phyloP scores from a whole-genome alignment of 2,797 vertebrate species.

The Anguilla anguilla region DNA sequence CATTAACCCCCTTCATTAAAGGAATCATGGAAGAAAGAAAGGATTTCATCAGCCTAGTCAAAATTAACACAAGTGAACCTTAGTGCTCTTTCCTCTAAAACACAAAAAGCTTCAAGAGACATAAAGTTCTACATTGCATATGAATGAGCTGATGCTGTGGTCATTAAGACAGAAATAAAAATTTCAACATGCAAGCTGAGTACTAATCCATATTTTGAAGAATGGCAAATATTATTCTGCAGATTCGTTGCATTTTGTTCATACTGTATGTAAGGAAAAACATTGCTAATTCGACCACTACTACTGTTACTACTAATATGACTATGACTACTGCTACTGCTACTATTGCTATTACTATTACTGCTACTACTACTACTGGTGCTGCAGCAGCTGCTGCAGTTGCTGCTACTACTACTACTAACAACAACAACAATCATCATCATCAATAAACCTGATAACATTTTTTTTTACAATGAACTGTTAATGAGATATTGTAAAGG shows the following conservation, averaged over 20 bases:
- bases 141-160: neutral
- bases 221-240: neutral
- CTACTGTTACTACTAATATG: neutral
- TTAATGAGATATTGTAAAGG: neutral
- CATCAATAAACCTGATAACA: neutral
- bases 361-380: neutral
- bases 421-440: neutral
- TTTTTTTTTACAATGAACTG: neutral
- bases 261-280: neutral
- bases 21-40: neutral
- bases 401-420: neutral
- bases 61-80: neutral
- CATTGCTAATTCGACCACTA: neutral
- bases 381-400: too few species aligned
- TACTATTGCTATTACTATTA: neutral
- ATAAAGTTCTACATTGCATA: neutral
- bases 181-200: neutral
- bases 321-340: too few species aligned
- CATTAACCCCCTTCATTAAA: neutral
- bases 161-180: neutral
- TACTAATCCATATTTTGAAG: neutral
- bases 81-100: neutral
- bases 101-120: neutral
- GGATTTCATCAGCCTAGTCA: neutral
- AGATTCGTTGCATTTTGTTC: neutral